These are phyloP conservation scores for Girardia tigrina DNA, from an alignment of 2,888 invertebrate genomes.

Conservation along the genomic window DNA sequence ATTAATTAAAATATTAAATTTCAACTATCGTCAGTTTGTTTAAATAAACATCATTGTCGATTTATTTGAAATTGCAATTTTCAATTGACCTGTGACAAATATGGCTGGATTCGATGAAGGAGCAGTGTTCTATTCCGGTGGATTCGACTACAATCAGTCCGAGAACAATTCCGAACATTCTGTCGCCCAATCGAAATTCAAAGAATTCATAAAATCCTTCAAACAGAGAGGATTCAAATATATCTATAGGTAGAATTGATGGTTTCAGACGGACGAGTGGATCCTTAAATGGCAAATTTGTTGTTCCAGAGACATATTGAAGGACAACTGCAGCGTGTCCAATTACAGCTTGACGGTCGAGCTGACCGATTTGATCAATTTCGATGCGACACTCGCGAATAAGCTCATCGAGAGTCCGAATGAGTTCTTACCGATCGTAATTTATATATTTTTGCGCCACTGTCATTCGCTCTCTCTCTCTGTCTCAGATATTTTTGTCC, in stretches of 20 bases:
- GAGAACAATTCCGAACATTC: not conserved
- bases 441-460: no score
- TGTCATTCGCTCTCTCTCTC: no score
- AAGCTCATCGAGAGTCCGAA: not conserved
- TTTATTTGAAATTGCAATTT: no score
- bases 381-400: not conserved
- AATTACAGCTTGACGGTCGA: not conserved
- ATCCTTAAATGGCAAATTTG: not conserved
- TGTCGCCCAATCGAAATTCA: not conserved
- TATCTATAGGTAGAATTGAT: not conserved
- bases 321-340: not conserved
- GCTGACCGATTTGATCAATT: not conserved
- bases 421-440: not conserved
- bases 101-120: constrained; percentile 14
- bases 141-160: not conserved
- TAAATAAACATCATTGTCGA: no score
- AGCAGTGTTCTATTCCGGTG: not conserved
- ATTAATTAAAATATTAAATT: no score
- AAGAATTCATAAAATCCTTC: not conserved
- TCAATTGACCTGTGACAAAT: no score
- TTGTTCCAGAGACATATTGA: not conserved
- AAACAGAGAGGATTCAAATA: not conserved
- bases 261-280: no score
- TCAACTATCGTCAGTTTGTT: no score
- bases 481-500: no score